phyloP scores from a whole-genome alignment of 2,113 vertebrate species.

The Chloropsis cyanopogon region DNA sequence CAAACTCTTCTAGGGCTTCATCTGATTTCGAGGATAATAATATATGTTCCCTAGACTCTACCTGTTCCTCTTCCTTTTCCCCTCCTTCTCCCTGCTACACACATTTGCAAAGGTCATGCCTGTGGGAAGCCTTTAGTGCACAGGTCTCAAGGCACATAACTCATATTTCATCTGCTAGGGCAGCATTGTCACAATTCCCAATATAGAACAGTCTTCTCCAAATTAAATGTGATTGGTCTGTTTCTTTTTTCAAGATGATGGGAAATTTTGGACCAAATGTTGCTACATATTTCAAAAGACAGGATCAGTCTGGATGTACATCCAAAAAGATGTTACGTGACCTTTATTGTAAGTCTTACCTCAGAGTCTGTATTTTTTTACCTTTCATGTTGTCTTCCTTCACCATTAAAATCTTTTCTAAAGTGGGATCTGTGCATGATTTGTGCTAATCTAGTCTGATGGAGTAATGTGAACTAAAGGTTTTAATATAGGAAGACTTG shows the following conservation, averaged over 20 bases:
- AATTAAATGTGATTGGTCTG: not conserved
- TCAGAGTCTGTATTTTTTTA: not conserved
- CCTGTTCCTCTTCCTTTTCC: slow-evolving; percentile 38
- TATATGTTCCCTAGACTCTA: not conserved
- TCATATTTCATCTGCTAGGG: not conserved
- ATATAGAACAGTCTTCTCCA: not conserved
- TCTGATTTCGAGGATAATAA: not conserved
- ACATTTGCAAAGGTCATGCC: not conserved
- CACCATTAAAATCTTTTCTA: not conserved
- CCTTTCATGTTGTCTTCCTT: not conserved
- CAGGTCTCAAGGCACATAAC: not conserved
- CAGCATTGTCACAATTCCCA: not conserved
- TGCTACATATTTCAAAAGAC: not conserved
- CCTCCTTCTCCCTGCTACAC: not conserved
- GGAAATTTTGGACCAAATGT: not conserved
- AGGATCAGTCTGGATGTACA: not conserved
- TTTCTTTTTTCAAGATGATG: not conserved
- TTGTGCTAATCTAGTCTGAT: not conserved
- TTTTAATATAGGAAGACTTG: not conserved
- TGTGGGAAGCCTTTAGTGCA: not conserved
- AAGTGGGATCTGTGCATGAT: not conserved
- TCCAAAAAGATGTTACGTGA: not conserved
- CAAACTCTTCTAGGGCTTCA: not conserved
- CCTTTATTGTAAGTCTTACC: not conserved
- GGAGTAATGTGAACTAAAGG: not conserved